Conservation (phyloP, 1,140 invertebrate genomes). For the Drosophila murphyi region DNA sequence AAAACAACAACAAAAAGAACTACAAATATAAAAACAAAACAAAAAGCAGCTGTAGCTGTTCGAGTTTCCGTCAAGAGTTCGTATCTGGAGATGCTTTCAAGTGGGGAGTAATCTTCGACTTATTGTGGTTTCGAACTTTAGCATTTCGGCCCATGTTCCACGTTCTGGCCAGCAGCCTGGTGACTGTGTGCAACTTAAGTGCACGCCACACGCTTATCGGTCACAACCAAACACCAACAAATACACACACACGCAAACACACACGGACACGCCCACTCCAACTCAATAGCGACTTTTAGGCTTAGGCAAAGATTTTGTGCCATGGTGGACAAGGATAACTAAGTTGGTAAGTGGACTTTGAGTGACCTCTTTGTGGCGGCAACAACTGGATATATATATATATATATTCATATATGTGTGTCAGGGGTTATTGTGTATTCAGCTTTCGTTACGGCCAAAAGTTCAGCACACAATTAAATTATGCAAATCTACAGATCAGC, state of each 20-base stretch:
- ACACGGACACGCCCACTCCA: conserved; percentile 24
- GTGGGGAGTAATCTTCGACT: conserved; percentile 55
- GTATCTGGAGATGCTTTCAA: conserved; percentile 34
- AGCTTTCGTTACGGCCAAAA: conserved; percentile 45
- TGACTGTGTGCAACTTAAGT: conserved; percentile 71
- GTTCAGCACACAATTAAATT: conserved; percentile 80
- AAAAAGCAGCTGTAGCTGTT: background rate
- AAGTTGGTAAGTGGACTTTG: conserved; percentile 80
- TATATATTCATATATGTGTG: background rate
- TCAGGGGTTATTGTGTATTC: conserved; percentile 38
- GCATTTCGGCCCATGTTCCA: conserved; percentile 35
- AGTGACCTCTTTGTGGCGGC: conserved; percentile 75
- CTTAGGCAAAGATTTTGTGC: conserved; percentile 74
- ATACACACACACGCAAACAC: conserved; percentile 17
- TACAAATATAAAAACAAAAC: conserved; percentile 11
- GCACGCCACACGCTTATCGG: conserved; percentile 77
- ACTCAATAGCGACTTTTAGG: conserved; percentile 65
- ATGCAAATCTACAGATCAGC: conserved; percentile 74
- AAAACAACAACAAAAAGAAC: conserved; percentile 14
- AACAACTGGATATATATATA: conserved; percentile 27
- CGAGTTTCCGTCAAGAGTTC: conserved; percentile 23
- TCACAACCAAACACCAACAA: conserved; percentile 58
- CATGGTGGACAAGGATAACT: conserved; percentile 36
- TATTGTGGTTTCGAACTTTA: conserved; percentile 76
- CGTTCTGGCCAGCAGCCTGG: conserved; percentile 9